Evolutionary conservation across 1,140 invertebrate genomes (phyloP).

Genomic region (Drosophila tsacasi): DNA sequence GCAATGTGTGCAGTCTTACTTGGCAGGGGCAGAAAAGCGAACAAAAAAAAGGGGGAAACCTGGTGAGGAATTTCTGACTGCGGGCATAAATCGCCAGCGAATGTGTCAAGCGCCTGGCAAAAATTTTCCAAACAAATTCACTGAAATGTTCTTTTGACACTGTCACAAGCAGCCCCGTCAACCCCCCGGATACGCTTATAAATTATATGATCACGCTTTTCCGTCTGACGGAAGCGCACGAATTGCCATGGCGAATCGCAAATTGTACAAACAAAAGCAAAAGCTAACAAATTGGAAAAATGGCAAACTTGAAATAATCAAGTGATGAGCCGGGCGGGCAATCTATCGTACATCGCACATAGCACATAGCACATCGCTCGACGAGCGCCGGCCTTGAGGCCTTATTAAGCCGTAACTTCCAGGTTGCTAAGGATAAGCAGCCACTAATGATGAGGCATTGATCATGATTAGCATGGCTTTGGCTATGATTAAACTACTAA

Average conservation of each 20-base stretch:
- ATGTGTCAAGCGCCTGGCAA: constrained; percentile 67
- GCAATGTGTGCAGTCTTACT: constrained; percentile 73
- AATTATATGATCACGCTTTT: constrained; percentile 49
- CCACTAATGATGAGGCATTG: constrained; percentile 33
- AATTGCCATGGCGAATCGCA: constrained; percentile 43
- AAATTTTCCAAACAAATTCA: constrained; percentile 67
- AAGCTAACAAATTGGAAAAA: constrained; percentile 12
- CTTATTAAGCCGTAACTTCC: constrained; percentile 69
- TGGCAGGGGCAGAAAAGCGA: constrained; percentile 7
- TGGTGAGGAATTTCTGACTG: constrained; percentile 28
- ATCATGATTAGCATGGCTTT: constrained; percentile 24
- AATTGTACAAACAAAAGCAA: constrained; percentile 44
- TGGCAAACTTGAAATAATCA: constrained; percentile 46
- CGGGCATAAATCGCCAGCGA: constrained; percentile 60
- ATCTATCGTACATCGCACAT: constrained; percentile 22
- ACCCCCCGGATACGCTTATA: constrained; percentile 6
- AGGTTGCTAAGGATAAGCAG: constrained; percentile 71
- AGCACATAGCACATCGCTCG: constrained; percentile 11
- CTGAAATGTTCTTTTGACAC: constrained; percentile 74
- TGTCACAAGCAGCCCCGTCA: constrained; percentile 31
- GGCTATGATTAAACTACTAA: constrained; percentile 1
- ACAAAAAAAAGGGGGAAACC: constrained; percentile 13
- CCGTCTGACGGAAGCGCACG: constrained; percentile 74
- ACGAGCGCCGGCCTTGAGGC: constrained; percentile 52
- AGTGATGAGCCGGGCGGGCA: constrained; percentile 43